Base-by-base conservation (phyloP, 1,140 invertebrate genomes). In the Eulimnadia texana region DNA sequence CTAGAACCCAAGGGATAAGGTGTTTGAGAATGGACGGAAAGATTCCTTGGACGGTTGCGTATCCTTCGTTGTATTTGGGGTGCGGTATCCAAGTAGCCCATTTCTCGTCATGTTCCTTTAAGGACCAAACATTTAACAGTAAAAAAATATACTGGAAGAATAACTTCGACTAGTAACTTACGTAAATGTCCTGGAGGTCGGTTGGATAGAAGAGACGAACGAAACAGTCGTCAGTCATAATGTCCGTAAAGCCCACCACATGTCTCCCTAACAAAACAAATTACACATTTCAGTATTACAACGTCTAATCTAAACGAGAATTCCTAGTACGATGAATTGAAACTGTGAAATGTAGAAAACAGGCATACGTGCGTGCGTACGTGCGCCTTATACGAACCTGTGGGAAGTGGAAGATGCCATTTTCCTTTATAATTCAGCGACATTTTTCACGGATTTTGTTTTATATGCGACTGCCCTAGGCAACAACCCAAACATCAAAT, bases 81-180 rank as follows among this genome's bases (percentile, higher is more conserved):
- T 79, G 70, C 28, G 79, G 77, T 47, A 80, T 69, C 81, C 81
- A 84, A 1, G 74, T 68, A 10, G 79, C 72, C 77, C 78, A 82
- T 67, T 73, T 71, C 49, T 70, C 65, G 50, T 73, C 64, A 55
- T 73, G 64, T 65, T 71, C 69, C 75, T 77, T 65, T 54, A 72
- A 69, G 58, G 62, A 62, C 61, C 13, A n/a, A 16, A 52, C 13
- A 11, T 22, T 22, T 22, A 23, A 16, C 24, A 23, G 28, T 9
- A 2, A 54, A 2, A 10, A 10, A 3, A 0, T 16, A 9, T 25
- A 6, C 11, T 54, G 11, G 16, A 20, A n/a, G 23, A 54, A 23
- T 23, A 54, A 20, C 2, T 1, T 20, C 16, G 19, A 16, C n/a
- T 9, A 51, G 2, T 10, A 6, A 23, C 20, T 54, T 54, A 54